Conservation (phyloP, 2,888 invertebrate genomes). For the Dasypogon diadema region DNA sequence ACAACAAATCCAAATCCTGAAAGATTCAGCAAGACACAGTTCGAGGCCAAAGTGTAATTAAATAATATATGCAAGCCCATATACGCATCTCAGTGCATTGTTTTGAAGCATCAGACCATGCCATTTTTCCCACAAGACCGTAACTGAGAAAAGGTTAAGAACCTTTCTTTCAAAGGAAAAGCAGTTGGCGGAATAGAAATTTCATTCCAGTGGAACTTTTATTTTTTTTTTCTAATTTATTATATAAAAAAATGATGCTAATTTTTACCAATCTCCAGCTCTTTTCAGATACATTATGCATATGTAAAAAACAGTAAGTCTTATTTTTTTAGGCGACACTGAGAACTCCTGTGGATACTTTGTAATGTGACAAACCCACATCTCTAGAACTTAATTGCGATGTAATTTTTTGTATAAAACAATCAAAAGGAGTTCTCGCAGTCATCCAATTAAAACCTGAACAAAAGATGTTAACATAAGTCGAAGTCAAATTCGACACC, state of each 20-base stretch:
- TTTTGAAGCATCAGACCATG: slow-evolving; percentile 17
- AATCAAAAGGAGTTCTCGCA: slow-evolving; percentile 1
- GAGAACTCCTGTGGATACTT: background rate
- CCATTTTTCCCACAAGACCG: slow-evolving; percentile 27
- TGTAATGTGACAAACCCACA: background rate
- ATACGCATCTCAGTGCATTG: slow-evolving; percentile 28
- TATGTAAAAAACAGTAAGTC: too few species aligned
- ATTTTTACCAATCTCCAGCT: too few species aligned
- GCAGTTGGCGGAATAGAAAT: background rate
- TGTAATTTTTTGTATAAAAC: background rate
- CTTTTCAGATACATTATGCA: too few species aligned
- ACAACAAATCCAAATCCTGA: background rate
- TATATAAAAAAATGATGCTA: too few species aligned
- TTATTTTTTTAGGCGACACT: too few species aligned
- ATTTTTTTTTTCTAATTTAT: too few species aligned
- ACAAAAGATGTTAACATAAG: background rate
- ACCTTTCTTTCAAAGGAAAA: slow-evolving; percentile 14
- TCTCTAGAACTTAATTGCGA: too few species aligned
- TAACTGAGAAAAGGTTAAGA: slow-evolving; percentile 32
- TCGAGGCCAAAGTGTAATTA: slow-evolving; percentile 41
- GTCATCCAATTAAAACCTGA: background rate
- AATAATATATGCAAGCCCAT: slow-evolving; percentile 34
- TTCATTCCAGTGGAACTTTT: too few species aligned
- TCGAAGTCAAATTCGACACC: slow-evolving; percentile 25
- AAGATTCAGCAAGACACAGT: slow-evolving; percentile 9